These are phyloP conservation scores for Mesopsocus fuscifrons DNA, from an alignment of 2,888 invertebrate species.

Conservation along the genomic window DNA sequence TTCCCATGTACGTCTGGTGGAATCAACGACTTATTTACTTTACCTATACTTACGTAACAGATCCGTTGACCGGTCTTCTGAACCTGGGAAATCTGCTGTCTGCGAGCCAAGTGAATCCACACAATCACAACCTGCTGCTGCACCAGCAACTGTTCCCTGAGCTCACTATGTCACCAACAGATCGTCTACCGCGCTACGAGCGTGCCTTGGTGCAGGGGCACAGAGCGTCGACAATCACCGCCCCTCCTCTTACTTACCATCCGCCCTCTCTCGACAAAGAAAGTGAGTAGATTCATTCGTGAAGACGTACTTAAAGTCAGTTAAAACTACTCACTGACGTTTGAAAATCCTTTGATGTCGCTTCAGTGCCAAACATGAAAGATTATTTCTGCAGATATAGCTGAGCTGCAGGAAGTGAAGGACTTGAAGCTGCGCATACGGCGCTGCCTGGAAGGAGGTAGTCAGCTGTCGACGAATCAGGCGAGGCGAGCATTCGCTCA, in stretches of 20 bases:
- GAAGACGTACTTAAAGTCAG: no score
- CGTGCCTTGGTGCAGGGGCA: constrained; percentile 32
- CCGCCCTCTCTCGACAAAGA: constrained; percentile 4
- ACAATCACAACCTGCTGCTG: constrained; percentile 59
- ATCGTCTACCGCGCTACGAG: constrained; percentile 27
- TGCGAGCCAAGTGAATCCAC: constrained; percentile 37
- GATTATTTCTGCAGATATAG: constrained; percentile 3
- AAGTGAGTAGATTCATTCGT: no score
- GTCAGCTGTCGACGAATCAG: constrained; percentile 22
- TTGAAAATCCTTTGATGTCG: no score
- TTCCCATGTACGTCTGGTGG: no score
- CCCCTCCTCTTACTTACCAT: constrained; percentile 3
- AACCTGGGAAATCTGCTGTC: constrained; percentile 36
- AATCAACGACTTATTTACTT: no score
- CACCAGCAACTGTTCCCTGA: constrained; percentile 55
- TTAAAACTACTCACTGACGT: no score
- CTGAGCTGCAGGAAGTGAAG: constrained; percentile 1
- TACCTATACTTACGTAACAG: no score
- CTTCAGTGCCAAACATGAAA: no score
- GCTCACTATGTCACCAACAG: constrained; percentile 12
- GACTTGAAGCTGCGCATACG: constrained; percentile 3
- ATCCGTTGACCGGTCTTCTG: constrained; percentile 52
- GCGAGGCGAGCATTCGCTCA: constrained; percentile 58
- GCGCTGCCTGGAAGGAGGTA: constrained; percentile 23
- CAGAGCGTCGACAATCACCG: constrained; percentile 18